phyloP scores from a whole-genome alignment of 2,888 invertebrate species.

The Leucozona laternaria region DNA sequence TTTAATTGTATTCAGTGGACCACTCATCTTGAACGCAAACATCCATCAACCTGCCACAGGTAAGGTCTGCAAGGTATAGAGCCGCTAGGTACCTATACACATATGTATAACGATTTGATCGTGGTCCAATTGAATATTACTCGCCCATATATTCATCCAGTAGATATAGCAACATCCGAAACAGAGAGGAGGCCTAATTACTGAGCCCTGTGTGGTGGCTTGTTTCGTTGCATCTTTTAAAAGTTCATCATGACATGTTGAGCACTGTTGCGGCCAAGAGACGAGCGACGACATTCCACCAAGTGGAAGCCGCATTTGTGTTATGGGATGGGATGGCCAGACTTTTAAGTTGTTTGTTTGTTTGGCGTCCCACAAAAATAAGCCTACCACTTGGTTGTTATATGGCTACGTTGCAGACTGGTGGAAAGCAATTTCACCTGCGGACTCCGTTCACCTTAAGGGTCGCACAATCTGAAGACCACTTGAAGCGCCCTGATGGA shows the following conservation, averaged over 20 bases:
- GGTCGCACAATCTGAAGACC: slow-evolving; percentile 30
- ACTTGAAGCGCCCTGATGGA: slow-evolving; percentile 31
- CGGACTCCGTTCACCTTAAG: slow-evolving; percentile 56
- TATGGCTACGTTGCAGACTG: slow-evolving; percentile 45
- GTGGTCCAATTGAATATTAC: slow-evolving; percentile 57
- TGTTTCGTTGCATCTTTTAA: slow-evolving; percentile 70
- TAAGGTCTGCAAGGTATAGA: not conserved
- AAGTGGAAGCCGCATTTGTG: slow-evolving; percentile 42
- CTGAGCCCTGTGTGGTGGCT: slow-evolving; percentile 68
- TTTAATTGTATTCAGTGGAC: slow-evolving; percentile 72
- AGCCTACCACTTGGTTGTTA: slow-evolving; percentile 32
- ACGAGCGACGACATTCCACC: slow-evolving; percentile 58
- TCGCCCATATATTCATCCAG: not conserved
- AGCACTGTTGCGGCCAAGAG: slow-evolving; percentile 20
- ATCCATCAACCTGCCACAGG: slow-evolving; percentile 73
- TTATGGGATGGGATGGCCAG: not conserved
- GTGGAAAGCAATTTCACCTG: slow-evolving; percentile 68
- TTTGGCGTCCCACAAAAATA: slow-evolving; percentile 50
- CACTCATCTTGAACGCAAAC: slow-evolving; percentile 63
- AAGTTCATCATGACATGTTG: slow-evolving; percentile 75
- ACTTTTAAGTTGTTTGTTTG: slow-evolving; percentile 13
- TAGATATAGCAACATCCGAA: slow-evolving; percentile 45
- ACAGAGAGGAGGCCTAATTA: slow-evolving; percentile 62
- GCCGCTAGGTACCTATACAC: not conserved
- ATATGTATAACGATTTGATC: slow-evolving; percentile 23